These are phyloP conservation scores for Murina feae DNA, from an alignment of 2,113 vertebrate genomes.

Conservation along the genomic window DNA sequence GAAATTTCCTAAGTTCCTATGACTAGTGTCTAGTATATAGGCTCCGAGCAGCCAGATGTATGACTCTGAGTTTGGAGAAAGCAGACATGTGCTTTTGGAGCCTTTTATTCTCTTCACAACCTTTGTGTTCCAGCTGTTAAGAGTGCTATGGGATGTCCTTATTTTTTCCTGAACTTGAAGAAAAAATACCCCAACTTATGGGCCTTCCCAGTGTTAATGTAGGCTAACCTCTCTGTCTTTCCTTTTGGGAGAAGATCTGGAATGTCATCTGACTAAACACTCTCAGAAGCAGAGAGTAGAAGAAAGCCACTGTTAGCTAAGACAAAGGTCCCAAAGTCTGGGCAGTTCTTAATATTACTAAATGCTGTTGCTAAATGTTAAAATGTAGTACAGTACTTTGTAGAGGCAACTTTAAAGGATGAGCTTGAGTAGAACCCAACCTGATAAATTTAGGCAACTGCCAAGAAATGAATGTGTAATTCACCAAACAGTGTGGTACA, in stretches of 20 bases:
- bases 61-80: not conserved
- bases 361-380: not conserved
- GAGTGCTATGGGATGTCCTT: not conserved
- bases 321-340: not conserved
- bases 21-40: not conserved
- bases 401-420: not conserved
- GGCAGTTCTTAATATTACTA: not conserved
- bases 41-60: no score
- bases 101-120: not conserved
- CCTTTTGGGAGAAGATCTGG: not conserved
- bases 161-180: not conserved
- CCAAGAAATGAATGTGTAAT: not conserved
- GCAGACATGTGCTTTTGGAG: not conserved
- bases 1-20: not conserved
- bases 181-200: rapidly evolving
- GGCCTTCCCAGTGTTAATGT: not conserved
- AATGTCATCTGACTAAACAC: not conserved
- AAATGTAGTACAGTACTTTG: not conserved
- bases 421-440: not conserved
- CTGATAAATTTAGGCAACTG: not conserved
- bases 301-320: not conserved
- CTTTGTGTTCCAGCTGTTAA: not conserved
- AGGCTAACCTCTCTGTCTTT: not conserved
- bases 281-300: not conserved
- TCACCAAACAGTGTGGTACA: not conserved